Evolutionary conservation across 2,113 vertebrate genomes (phyloP).

Genomic region (Pelusios castaneus): DNA sequence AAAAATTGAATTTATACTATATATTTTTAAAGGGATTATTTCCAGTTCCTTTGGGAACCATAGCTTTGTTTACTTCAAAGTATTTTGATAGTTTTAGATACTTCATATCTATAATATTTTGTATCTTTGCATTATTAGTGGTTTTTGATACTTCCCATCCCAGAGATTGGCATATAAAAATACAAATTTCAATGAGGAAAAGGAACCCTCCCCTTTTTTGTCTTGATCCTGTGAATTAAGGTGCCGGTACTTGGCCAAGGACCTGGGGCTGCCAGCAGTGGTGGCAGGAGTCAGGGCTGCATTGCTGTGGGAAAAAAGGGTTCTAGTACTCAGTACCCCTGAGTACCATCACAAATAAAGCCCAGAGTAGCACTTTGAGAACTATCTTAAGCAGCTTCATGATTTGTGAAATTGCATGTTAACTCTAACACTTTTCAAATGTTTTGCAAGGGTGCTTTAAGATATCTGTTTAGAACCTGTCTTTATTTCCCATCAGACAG

Average conservation of each 20-base stretch:
- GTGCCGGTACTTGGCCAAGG: too few species aligned
- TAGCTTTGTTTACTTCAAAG: neutral
- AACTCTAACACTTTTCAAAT: neutral
- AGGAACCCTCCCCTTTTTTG: neutral
- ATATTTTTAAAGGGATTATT: neutral
- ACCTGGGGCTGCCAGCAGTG: too few species aligned
- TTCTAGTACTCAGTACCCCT: too few species aligned
- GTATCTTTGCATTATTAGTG: neutral
- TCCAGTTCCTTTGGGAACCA: neutral
- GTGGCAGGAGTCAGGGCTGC: too few species aligned
- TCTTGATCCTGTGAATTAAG: neutral
- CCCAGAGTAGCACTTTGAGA: neutral
- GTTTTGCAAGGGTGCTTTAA: neutral
- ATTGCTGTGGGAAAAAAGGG: too few species aligned
- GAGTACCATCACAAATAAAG: too few species aligned
- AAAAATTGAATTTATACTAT: neutral
- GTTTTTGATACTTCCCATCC: neutral
- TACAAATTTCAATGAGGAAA: neutral
- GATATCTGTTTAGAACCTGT: neutral
- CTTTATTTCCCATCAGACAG: neutral
- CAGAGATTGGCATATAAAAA: neutral
- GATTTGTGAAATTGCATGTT: neutral
- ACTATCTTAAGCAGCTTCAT: neutral
- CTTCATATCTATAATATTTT: neutral
- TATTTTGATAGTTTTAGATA: neutral